Evolutionary conservation across 1,140 invertebrate species (phyloP).

Genomic region (Spodoptera litura): DNA sequence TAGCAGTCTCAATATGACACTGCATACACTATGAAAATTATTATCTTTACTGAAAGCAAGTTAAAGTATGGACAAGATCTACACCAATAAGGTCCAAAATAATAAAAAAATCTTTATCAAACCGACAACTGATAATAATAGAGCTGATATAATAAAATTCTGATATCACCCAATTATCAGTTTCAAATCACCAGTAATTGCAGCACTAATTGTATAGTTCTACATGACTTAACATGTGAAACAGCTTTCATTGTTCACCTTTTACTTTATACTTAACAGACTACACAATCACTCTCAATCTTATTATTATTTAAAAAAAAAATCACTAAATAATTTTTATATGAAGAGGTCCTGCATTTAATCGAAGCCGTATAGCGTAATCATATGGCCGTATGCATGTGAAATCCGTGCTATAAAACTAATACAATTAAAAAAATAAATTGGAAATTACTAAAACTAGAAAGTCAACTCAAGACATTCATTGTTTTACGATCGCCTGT

Average conservation of each 20-base stretch:
- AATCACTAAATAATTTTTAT: background rate
- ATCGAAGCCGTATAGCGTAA: background rate
- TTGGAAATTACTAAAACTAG: background rate
- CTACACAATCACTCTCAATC: background rate
- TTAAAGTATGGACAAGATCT: too few relatives aligned
- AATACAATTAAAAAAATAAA: background rate
- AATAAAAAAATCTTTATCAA: too few relatives aligned
- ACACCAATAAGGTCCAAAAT: too few relatives aligned
- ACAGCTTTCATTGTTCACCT: background rate
- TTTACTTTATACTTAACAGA: background rate
- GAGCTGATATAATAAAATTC: too few relatives aligned
- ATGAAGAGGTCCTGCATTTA: background rate
- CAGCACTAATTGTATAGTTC: background rate
- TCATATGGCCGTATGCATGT: too few relatives aligned
- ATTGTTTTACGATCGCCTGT: conserved; percentile 4
- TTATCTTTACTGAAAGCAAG: too few relatives aligned
- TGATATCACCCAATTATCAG: too few relatives aligned
- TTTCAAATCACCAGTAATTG: too few relatives aligned
- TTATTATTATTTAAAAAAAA: background rate
- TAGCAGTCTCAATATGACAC: too few relatives aligned
- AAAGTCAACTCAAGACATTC: background rate
- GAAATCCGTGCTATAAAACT: too few relatives aligned
- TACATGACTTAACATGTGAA: background rate
- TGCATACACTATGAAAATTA: too few relatives aligned
- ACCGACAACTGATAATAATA: too few relatives aligned